Evolutionary conservation across 2,113 vertebrate species (phyloP).

Genomic region (Cyprinodon variegatus): DNA sequence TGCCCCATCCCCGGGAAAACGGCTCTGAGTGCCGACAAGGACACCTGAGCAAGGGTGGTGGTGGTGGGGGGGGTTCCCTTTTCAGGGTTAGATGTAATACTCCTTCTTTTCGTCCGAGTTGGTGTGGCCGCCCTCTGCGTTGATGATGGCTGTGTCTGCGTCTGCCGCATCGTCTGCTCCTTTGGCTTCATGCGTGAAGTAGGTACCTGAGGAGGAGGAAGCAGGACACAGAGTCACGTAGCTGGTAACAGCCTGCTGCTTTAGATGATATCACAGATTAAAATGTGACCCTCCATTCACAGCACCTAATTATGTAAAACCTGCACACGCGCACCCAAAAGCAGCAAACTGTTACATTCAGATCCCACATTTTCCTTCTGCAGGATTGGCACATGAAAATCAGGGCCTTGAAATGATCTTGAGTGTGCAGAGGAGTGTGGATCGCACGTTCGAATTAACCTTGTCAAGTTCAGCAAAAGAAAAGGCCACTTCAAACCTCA

Average conservation of each 20-base stretch:
- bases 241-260: constrained; percentile 46
- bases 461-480: constrained; percentile 55
- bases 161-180: constrained; percentile 98
- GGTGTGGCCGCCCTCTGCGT: constrained; percentile 97
- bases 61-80: constrained; percentile 15
- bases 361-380: constrained; percentile 37
- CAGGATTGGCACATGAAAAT: constrained; percentile 63
- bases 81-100: constrained; percentile 94
- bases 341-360: constrained; percentile 39
- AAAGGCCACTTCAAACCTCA: constrained; percentile 62
- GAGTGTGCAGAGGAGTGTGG: constrained; percentile 54
- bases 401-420: constrained; percentile 61
- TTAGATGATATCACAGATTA: constrained; percentile 56
- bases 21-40: constrained; percentile 73
- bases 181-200: constrained; percentile 99
- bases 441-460: constrained; percentile 70
- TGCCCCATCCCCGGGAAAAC: constrained; percentile 41
- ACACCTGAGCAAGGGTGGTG: constrained; percentile 79
- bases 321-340: constrained; percentile 21
- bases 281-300: constrained; percentile 41
- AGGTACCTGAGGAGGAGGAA: constrained; percentile 86
- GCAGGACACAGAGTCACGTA: constrained; percentile 50
- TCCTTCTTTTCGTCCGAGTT: constrained; percentile 99
- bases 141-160: constrained; percentile 99
- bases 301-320: constrained; percentile 64